Base-by-base conservation (phyloP, 2,113 vertebrate genomes). In the Coreoperca whiteheadi region DNA sequence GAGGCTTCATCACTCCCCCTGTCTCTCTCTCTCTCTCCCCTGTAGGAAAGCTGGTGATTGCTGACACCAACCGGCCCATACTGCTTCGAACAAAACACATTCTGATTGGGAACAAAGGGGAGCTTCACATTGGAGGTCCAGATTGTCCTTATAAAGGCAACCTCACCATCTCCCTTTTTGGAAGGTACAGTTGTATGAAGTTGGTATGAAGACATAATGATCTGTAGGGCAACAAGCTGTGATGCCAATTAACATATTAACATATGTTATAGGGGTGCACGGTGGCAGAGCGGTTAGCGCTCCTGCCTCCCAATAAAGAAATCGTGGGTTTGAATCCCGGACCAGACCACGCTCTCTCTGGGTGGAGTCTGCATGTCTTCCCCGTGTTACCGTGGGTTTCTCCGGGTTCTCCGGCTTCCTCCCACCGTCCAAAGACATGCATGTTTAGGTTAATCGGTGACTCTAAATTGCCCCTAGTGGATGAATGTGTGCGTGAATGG, bases 21-120 rank as follows among this genome's bases (percentile, higher is more conserved):
- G 51, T 9, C 39, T 7, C 65, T 54, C 37, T 41, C 23, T 75
- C 39, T 78, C 61, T 70, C 34, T 66, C 39, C 37, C 68, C 65
- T 87, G 43, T 84, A 99, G 98, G 98, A 75, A 98, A 97, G 86
- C 94, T 99, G 77, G 96, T 99, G 82, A 95, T 99, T 81, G 97
- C 97, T 64, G 97, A 99, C 11, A 92, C 94, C 0, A 87, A 63
- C 1, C 89, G 92, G 67, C 94, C 96, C n/a, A 96, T 99, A 37
- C 61, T 96, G 28, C 90, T 99, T 34, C 96, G 97, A 1, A 92
- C 97, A 5, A 96, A 97, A 85, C 96, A 97, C 53, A 97, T 99
- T 77, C 96, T 97, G 65, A 96, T 99, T 20, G 97, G 97, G 67
- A 92, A 94, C 21, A 95, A 96, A 0, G 97, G 98, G 50, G 96